These are phyloP conservation scores for Andrena chrysosceles DNA, from an alignment of 2,888 invertebrate species.

Conservation along the genomic window DNA sequence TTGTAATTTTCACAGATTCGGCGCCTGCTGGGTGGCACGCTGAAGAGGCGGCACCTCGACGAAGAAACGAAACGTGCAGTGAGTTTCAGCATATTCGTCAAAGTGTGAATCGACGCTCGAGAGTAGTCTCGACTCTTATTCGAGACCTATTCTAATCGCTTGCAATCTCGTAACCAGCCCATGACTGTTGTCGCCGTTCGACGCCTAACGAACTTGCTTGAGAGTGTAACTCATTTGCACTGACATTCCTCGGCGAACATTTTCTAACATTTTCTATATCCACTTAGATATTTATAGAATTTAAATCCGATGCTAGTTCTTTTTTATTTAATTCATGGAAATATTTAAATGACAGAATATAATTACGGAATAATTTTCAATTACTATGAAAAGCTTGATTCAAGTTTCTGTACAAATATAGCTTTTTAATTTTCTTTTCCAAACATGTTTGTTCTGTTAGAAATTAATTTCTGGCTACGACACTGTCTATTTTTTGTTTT, in stretches of 20 bases:
- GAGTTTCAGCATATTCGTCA: slow-evolving; percentile 85
- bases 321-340: background rate
- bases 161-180: slow-evolving; percentile 19
- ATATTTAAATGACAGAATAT: too few species aligned
- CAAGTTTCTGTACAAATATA: background rate
- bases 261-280: background rate
- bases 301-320: background rate
- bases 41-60: slow-evolving; percentile 89
- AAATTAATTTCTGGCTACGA: background rate
- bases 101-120: background rate
- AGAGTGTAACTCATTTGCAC: slow-evolving; percentile 5
- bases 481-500: background rate
- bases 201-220: slow-evolving; percentile 33
- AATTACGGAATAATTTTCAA: background rate
- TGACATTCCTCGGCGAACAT: background rate
- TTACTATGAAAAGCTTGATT: background rate
- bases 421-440: background rate
- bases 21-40: slow-evolving; percentile 90
- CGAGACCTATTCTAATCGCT: slow-evolving; percentile 18
- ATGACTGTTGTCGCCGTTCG: background rate
- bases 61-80: slow-evolving; percentile 89
- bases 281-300: background rate
- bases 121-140: background rate
- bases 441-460: background rate
- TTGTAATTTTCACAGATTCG: slow-evolving; percentile 87